Conservation (phyloP, 2,888 invertebrate species). For the Drosophila meridiana region DNA sequence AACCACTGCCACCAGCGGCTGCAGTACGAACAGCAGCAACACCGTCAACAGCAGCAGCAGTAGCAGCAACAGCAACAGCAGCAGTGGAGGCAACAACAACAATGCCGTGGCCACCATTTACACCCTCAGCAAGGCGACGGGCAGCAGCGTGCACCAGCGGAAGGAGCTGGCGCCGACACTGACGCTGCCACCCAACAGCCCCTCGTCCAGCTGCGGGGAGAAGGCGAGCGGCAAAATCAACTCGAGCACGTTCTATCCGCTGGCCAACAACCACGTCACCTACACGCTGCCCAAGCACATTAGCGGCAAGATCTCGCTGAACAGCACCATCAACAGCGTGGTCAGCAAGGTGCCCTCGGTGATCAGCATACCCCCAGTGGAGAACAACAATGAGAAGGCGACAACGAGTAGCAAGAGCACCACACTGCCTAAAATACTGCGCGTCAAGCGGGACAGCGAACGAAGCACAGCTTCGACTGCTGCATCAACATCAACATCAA, state of each 20-base stretch:
- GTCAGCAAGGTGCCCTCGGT: conserved; percentile 85
- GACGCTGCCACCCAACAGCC: conserved; percentile 81
- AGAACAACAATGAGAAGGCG: conserved; percentile 56
- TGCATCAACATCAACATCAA: conserved; percentile 6
- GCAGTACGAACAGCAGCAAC: conserved; percentile 27
- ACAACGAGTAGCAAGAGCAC: conserved; percentile 66
- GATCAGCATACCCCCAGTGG: conserved; percentile 83
- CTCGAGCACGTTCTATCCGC: conserved; percentile 84
- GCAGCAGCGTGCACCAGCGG: conserved; percentile 43
- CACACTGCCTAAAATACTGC: conserved; percentile 83
- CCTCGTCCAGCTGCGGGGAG: conserved; percentile 56
- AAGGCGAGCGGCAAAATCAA: conserved; percentile 81
- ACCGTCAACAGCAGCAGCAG: conserved; percentile 22
- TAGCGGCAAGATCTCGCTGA: conserved; percentile 84
- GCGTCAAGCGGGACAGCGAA: conserved; percentile 69
- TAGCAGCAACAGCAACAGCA: conserved; percentile 25
- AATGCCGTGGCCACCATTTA: conserved; percentile 80
- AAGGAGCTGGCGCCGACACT: conserved; percentile 79
- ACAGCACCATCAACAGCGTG: conserved; percentile 84
- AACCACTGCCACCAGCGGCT: conserved; percentile 38
- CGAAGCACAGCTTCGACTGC: background rate
- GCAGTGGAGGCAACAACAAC: conserved; percentile 51
- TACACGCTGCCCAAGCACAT: conserved; percentile 84
- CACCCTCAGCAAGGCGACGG: conserved; percentile 75
- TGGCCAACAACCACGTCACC: conserved; percentile 84